Evolutionary conservation across 2,888 invertebrate species (phyloP), one percentile per base, ranked within the genome.

Genomic region (Imbricaverruca yamaguchii): DNA sequence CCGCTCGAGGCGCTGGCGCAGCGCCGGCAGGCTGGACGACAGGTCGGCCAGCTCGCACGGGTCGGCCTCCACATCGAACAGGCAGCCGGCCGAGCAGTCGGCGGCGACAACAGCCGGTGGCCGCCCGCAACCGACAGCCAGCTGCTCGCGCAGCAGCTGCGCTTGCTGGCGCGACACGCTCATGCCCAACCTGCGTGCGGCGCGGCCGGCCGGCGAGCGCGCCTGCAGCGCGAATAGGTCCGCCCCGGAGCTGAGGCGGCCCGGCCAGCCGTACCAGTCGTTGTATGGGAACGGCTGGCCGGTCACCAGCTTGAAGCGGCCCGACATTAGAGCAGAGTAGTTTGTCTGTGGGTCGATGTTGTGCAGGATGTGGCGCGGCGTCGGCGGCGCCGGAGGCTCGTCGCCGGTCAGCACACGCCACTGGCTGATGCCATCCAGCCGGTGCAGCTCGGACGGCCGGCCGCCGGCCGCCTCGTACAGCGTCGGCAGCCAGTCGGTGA

Each of bases 11-110:
- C 15, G 53, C 13, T 13, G 53, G 10, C 53, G 39, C 53, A 87
- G 84, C 61, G 85, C 85, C 23, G 86, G 86, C 57, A 85, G 81
- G 13, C 83, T 74, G 12, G 89, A 85, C 0, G 93, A 93, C 69
- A 94, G 86, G 87, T 97, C 96, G 82, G 90, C 89, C 82, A 88
- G 89, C 88, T 97, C 97, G 86, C 97, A 97, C 0, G 97, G 97
- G 88, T 97, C 97, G 21, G 90, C 88, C 1, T 88, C 87, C 13
- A 97, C 89, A 86, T 97, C 91, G 87, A 93, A 96, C 11, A 97
- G 89, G 85, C 97, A 97, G 74, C 74, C 74, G 21, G 7, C 74
- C 11, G 15, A 21, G 74, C 74, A 77, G 74, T 53, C 10, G 18
- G 53, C 53, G 8, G 2, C 53, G 39, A 39, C 39, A 39, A 39